phyloP scores from a whole-genome alignment of 2,113 vertebrate genomes.

The Neofelis nebulosa region DNA sequence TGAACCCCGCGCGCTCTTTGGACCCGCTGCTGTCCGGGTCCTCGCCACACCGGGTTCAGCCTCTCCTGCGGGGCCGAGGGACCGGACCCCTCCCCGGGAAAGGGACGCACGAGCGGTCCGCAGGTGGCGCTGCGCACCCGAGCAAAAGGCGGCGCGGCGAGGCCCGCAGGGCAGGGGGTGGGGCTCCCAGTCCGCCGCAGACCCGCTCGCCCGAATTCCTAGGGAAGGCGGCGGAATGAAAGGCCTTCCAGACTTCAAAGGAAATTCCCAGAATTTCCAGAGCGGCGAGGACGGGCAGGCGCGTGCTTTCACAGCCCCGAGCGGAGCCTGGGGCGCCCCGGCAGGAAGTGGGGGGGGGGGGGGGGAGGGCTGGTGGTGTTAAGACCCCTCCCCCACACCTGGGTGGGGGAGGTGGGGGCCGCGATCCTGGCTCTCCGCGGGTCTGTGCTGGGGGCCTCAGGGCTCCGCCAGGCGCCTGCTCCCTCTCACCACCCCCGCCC shows the following conservation, averaged over 20 bases:
- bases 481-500: neutral
- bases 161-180: neutral
- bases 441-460: neutral
- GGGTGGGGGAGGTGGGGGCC: neutral
- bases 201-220: rapidly evolving
- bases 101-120: conserved; percentile 17
- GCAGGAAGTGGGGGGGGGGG: neutral
- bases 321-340: neutral
- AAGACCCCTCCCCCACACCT: neutral
- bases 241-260: neutral
- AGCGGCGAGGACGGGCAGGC: neutral
- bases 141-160: neutral
- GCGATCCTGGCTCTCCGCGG: neutral
- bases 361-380: neutral
- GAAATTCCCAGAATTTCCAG: neutral
- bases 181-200: rapidly evolving
- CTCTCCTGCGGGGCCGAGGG: rapidly evolving
- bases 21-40: neutral
- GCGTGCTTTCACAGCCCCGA: too few species aligned
- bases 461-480: neutral
- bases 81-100: too few species aligned
- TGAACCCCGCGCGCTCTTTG: neutral
- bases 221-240: rapidly evolving
- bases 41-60: rapidly evolving
- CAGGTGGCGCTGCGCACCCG: conserved; percentile 82